Evolutionary conservation across 2,797 vertebrate species (phyloP).

Genomic region (Hirundo rustica): DNA sequence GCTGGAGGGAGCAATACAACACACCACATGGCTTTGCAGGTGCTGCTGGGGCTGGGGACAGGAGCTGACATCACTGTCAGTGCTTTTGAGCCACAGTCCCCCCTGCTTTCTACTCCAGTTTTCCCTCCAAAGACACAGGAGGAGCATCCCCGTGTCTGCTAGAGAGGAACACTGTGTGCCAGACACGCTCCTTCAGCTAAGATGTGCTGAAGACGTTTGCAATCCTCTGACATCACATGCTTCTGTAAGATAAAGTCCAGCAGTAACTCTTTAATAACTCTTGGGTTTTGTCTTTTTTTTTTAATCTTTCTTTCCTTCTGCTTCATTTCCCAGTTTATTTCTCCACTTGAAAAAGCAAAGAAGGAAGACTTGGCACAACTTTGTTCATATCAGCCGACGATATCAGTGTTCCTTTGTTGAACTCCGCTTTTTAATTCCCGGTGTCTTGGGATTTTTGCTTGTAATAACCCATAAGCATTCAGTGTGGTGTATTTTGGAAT

Average conservation of each 20-base stretch:
- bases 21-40: not conserved
- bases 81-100: not conserved
- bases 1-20: not conserved
- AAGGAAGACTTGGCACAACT: conserved; percentile 60
- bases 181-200: not conserved
- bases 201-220: not conserved
- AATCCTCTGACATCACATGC: not conserved
- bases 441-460: conserved; percentile 67
- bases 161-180: not conserved
- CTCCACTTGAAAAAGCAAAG: conserved; percentile 67
- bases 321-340: conserved; percentile 70
- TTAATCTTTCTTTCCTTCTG: conserved; percentile 6
- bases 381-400: conserved; percentile 51
- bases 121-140: not conserved
- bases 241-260: not conserved
- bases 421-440: conserved; percentile 65
- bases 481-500: conserved; percentile 63
- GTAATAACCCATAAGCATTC: conserved; percentile 67
- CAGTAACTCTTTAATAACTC: not conserved
- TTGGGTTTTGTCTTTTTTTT: not conserved
- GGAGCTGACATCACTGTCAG: not conserved
- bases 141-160: not conserved
- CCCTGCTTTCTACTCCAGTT: not conserved
- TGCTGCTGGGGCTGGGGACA: not conserved
- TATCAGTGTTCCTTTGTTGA: conserved; percentile 70